phyloP scores from a whole-genome alignment of 2,888 invertebrate genomes.

The Dicycla oo region DNA sequence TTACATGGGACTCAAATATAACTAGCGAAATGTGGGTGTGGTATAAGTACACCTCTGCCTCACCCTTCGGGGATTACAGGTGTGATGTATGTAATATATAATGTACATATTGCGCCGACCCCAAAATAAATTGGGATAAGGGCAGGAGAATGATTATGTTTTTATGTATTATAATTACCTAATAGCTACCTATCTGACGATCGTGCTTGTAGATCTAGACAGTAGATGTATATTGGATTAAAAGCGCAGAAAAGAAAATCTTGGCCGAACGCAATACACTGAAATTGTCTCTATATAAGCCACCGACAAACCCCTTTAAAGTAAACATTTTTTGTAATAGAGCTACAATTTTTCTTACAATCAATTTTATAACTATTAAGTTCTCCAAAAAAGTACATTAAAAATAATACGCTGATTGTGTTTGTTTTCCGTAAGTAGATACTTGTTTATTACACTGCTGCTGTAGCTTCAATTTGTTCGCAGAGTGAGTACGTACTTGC shows the following conservation, averaged over 20 bases:
- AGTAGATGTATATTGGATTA: constrained; percentile 9
- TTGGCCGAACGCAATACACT: constrained; percentile 64
- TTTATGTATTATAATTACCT: no score
- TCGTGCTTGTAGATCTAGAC: neutral
- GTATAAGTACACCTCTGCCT: no score
- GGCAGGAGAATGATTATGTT: no score
- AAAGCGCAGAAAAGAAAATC: constrained; percentile 25
- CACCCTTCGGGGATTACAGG: no score
- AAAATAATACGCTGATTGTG: constrained; percentile 42
- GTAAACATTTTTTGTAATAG: constrained; percentile 69
- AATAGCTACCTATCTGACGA: neutral
- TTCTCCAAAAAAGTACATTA: constrained; percentile 22
- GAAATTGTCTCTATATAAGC: constrained; percentile 70
- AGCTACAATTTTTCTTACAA: constrained; percentile 53
- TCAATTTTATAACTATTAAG: constrained; percentile 45
- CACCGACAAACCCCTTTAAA: constrained; percentile 67
- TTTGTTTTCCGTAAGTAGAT: constrained; percentile 30
- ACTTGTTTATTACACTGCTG: neutral
- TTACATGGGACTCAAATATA: no score
- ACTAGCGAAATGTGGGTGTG: no score
- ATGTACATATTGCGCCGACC: no score
- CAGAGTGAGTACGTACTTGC: constrained; percentile 20
- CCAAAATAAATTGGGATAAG: no score
- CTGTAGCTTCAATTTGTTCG: constrained; percentile 11
- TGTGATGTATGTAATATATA: no score